Base-by-base conservation (phyloP, 2,113 vertebrate species). In the Prolemur simus region DNA sequence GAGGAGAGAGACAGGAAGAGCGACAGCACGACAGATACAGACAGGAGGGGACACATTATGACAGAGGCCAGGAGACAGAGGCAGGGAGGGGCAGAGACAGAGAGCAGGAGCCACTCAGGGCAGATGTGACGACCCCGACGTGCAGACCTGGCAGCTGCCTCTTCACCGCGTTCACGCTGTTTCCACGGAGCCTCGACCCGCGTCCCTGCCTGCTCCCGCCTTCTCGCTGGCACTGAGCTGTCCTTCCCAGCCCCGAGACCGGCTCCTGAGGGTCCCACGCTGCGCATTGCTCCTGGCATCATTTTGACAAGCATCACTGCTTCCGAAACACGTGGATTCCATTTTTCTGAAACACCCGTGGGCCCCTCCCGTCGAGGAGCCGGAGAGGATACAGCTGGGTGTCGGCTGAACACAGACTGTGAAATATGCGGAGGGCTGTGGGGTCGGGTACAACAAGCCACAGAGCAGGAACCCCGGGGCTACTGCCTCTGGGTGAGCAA, bases 251-350 rank as follows among this genome's bases (percentile, higher is more conserved):
- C 92, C 96, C 89, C 86, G 73, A 71, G n/a, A 10, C 49, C 2
- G 8, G 69, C 86, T 47, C 81, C 60, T 32, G 84, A 74, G 95
- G 76, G 25, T 78, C 54, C 52, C 74, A 27, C 0, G 2, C 69
- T 42, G 60, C 66, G 87, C 42, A 0, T 54, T 76, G 90, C 93
- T 89, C 86, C 64, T 10, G 52, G 77, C 64, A 8, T 88, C 85
- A 6, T 47, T 94, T 64, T 94, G 96, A 96, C 93, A 95, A 82
- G 85, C 76, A 34, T 81, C 83, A 42, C 45, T 71, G 81, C 91
- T 66, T 74, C 9, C 0, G 60, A 76, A 87, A 91, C 73, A 49
- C 29, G 64, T 92, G 80, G 81, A n/a, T 87, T 71, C 88, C 54
- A 97, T 95, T 90, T 95, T 68, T 82, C n/a, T 39, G 49, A 83